These are phyloP conservation scores for Bombus confusus DNA, from an alignment of 1,140 invertebrate genomes.

Conservation along the genomic window DNA sequence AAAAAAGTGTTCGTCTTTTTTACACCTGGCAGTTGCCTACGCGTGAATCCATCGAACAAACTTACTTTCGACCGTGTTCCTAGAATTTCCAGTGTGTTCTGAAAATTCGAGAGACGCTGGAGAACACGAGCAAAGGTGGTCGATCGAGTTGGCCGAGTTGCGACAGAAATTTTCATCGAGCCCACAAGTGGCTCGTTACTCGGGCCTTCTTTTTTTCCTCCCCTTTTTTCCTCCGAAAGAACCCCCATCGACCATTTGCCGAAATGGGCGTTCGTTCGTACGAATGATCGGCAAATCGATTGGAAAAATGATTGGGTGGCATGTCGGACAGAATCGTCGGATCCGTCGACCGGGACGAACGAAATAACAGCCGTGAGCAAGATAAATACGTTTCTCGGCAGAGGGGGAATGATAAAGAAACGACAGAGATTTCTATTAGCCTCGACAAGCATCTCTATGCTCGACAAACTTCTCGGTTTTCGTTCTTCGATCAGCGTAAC, in stretches of 20 bases:
- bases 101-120: not conserved
- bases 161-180: conserved; percentile 8
- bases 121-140: not conserved
- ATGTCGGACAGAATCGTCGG: conserved; percentile 8
- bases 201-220: not conserved
- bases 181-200: conserved; percentile 36
- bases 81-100: not conserved
- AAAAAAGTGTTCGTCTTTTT: too few relatives aligned
- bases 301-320: conserved; percentile 45
- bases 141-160: not conserved
- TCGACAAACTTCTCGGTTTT: not conserved
- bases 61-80: not conserved
- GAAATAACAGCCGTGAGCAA: conserved; percentile 33
- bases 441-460: not conserved
- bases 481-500: not conserved
- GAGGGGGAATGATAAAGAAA: not conserved
- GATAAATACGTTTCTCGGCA: conserved; percentile 11
- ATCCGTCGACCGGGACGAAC: conserved; percentile 13
- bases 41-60: not conserved
- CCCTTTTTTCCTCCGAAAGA: not conserved
- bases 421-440: conserved; percentile 28
- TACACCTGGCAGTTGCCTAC: too few relatives aligned
- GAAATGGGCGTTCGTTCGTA: conserved; percentile 23
- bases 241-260: conserved; percentile 13
- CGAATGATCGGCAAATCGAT: conserved; percentile 48